Base-by-base conservation (phyloP, 2,113 vertebrate species). In the Corythornis cristatus region DNA sequence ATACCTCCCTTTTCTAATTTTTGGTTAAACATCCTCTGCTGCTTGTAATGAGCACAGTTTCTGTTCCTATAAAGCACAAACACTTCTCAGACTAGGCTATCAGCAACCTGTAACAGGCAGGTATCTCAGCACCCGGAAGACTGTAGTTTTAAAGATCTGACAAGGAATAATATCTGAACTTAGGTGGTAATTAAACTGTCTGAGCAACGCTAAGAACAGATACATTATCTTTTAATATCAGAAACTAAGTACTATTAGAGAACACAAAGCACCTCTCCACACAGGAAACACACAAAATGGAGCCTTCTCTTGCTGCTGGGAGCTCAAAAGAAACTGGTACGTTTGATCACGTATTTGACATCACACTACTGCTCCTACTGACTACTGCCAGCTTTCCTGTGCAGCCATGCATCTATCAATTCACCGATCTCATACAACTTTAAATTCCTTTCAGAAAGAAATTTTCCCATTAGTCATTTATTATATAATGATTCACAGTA, bases 151-250 rank as follows among this genome's bases (percentile, higher is more conserved):
- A 94, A 91, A 93, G 65, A 94, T 94, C 90, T 96, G 95, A 96
- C 95, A 96, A 94, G 95, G 92, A 96, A 94, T 96, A 96, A 96
- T 96, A 96, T 94, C 96, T 95, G 92, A 96, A 95, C 92, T 96
- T 95, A 96, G 93, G 94, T 95, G 93, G 94, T 95, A 96, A 96
- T 96, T 96, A 96, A 96, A 96, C 93, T 95, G 95, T 94, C 96
- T 92, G 94, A 95, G 74, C 78, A 96, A 92, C 5, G 31, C 93
- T 93, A 93, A 85, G 93, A 89, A 89, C 89, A 92, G 95, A 92
- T 93, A 94, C 84, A 87, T 96, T 96, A 96, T 89, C 95, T 95
- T 95, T 96, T 96, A 96, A 92, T 93, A 96, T 94, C 92, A 96
- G 92, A 96, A 94, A 86, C 62, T 86, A 95, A 95, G 95, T 51